Base-by-base conservation (phyloP, 2,797 vertebrate species). In the Melanotaenia trifasciata region DNA sequence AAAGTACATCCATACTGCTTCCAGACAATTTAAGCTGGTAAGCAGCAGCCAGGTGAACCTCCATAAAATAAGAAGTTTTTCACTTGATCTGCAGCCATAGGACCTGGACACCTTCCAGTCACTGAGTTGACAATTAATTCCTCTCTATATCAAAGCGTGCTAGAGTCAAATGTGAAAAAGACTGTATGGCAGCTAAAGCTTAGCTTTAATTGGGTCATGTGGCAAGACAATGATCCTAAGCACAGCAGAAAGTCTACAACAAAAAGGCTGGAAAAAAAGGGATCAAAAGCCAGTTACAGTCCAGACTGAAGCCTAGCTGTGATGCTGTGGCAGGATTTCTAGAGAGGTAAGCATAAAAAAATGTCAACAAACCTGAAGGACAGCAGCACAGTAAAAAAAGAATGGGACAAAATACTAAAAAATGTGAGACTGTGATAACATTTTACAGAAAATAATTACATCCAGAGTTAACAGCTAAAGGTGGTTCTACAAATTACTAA, bases 71-170 rank as follows among this genome's bases (percentile, higher is more conserved):
- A n/a, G 4, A 51, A 16, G 26, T 28, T 30, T 51, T 51, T 51
- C 3, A 20, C 47, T 51, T 51, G 47, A 12, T 51, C 22, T 50
- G 45, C 47, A 51, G n/a, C 47, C n/a, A 20, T 10, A 51, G 47
- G n/a, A 51, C 9, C 47, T 51, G 47, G 47, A 51, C 47, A n/a
- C n/a, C 47, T 51, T 51, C 47, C 47, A 51, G 47, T 51, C n/a
- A 22, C 8, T 51, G 47, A 51, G n/a, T 3, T 51, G 47, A 51
- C 10, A 22, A 51, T 22, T 51, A 51, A 11, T 51, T 22, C 9
- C 47, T 51, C 7, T 51, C 47, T 22, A 3, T 22, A 22, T 20
- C n/a, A 51, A 50, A 50, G 20, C 16, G n/a, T 50, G 20, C 26
- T 16, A 7, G 3, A 32, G 54, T 28, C 54, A 57, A 32, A 30